Evolutionary conservation across 2,888 invertebrate species (phyloP).

Genomic region (Azorinus chamasolen): DNA sequence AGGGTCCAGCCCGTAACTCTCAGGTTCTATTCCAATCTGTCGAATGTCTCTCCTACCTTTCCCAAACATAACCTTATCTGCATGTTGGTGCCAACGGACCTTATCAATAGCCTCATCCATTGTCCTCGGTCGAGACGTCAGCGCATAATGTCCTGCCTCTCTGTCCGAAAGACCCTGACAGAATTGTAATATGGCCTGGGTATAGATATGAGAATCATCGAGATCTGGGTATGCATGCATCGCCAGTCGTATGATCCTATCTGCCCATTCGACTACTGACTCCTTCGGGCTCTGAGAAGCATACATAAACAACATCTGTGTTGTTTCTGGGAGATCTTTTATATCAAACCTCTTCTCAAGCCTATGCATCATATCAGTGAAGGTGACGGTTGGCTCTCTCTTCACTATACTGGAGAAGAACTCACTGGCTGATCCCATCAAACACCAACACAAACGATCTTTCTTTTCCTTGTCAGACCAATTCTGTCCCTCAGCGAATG

Average conservation of each 20-base stretch:
- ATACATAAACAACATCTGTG: conserved; percentile 12
- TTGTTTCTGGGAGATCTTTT: conserved; percentile 19
- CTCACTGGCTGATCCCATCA: conserved; percentile 11
- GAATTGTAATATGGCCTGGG: conserved; percentile 10
- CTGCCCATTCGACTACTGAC: conserved; percentile 20
- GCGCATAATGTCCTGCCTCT: conserved; percentile 16
- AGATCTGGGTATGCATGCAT: neutral
- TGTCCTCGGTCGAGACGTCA: conserved; percentile 1
- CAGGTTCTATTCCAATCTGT: too few species aligned
- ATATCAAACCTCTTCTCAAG: conserved; percentile 14
- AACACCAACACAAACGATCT: neutral
- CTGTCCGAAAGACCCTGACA: conserved; percentile 18
- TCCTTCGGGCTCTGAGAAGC: neutral
- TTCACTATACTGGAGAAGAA: conserved; percentile 3
- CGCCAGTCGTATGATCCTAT: conserved; percentile 5
- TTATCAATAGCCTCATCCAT: conserved; percentile 37
- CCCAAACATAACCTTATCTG: neutral
- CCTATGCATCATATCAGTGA: conserved; percentile 3
- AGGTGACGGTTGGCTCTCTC: neutral
- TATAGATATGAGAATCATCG: conserved; percentile 9
- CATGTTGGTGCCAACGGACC: conserved; percentile 13
- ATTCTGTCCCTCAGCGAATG: neutral
- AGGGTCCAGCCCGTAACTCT: too few species aligned
- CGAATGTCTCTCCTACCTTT: neutral
- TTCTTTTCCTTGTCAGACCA: conserved; percentile 1